Conservation (phyloP, 2,797 vertebrate genomes). For the Pristis pectinata region DNA sequence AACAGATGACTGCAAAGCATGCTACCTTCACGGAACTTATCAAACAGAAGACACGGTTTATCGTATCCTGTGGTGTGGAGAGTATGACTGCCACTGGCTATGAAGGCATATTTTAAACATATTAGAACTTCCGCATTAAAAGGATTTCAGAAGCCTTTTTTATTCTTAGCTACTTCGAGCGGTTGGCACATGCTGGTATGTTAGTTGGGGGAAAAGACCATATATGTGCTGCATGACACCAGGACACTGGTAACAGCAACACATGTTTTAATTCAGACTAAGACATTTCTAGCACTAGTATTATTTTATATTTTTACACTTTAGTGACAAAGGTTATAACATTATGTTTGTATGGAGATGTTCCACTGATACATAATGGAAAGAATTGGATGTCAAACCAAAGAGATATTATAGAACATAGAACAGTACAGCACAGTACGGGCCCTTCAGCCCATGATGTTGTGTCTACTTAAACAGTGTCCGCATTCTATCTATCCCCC, state of each 20-base stretch:
- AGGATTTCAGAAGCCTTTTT: background rate
- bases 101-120: background rate
- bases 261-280: background rate
- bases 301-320: background rate
- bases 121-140: background rate
- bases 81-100: conserved; percentile 23
- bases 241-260: background rate
- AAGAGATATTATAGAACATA: background rate
- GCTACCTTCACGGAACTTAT: conserved; percentile 39
- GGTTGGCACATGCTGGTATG: background rate
- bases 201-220: background rate
- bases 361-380: background rate
- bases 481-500: no score
- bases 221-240: background rate
- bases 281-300: background rate
- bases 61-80: conserved; percentile 1
- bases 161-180: conserved; percentile 18
- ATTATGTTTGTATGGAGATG: background rate
- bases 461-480: no score
- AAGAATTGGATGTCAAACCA: background rate
- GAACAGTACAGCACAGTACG: no score
- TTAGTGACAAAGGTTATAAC: background rate
- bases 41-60: background rate
- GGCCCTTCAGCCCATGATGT: no score
- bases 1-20: conserved; percentile 37